These are phyloP conservation scores for Prunella fulvescens DNA, from an alignment of 2,113 vertebrate genomes.

Conservation along the genomic window DNA sequence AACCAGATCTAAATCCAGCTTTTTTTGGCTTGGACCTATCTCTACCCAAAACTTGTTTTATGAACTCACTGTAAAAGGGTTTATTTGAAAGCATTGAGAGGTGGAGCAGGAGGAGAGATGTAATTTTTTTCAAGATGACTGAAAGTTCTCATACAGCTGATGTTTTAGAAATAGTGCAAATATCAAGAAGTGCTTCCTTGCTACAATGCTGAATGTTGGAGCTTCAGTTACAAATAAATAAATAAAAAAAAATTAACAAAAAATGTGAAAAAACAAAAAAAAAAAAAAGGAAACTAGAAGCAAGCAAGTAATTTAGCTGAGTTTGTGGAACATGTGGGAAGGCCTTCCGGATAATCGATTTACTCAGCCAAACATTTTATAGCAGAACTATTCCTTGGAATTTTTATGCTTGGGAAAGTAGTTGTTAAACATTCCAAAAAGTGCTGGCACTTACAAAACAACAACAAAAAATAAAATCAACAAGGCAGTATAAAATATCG, in stretches of 20 bases:
- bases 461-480: constrained; percentile 12
- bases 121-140: constrained; percentile 48
- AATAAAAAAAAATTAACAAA: not conserved
- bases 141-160: constrained; percentile 61
- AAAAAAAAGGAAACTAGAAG: not conserved
- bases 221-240: constrained; percentile 61
- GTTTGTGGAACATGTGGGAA: constrained; percentile 43
- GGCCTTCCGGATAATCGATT: constrained; percentile 50
- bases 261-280: not conserved
- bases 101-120: constrained; percentile 35
- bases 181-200: constrained; percentile 77
- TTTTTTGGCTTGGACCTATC: constrained; percentile 53
- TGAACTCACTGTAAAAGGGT: constrained; percentile 52
- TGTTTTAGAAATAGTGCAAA: constrained; percentile 65
- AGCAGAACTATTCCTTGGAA: constrained; percentile 66
- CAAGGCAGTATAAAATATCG: constrained; percentile 52
- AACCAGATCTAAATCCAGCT: constrained; percentile 27
- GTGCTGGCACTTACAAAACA: constrained; percentile 76
- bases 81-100: constrained; percentile 45
- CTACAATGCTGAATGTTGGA: constrained; percentile 51
- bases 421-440: constrained; percentile 78
- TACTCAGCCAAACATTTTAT: constrained; percentile 68
- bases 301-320: constrained; percentile 59
- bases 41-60: constrained; percentile 58
- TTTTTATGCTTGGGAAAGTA: constrained; percentile 67